Conservation (phyloP, 2,797 vertebrate species). For the Trematomus bernacchii region DNA sequence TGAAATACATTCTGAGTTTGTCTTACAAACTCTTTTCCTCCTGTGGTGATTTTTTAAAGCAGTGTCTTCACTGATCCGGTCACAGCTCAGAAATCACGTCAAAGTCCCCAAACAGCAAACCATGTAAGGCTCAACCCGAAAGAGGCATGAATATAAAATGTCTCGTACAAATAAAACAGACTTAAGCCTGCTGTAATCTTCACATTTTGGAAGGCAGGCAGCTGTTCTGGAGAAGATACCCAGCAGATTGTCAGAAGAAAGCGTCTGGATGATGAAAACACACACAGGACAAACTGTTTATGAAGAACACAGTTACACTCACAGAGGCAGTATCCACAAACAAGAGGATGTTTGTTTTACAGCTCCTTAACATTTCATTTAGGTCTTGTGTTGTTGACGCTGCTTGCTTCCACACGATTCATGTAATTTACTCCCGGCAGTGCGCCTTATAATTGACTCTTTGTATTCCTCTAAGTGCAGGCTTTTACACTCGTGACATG, state of each 20-base stretch:
- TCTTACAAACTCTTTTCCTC: constrained; percentile 23
- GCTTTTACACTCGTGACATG: constrained; percentile 5
- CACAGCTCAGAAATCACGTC: constrained; percentile 24
- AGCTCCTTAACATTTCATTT: background rate
- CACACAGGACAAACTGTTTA: background rate
- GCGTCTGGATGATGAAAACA: constrained; percentile 17
- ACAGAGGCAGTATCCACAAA: background rate
- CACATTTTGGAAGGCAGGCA: constrained; percentile 24
- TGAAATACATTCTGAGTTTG: constrained; percentile 33
- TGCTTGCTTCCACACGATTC: constrained; percentile 10
- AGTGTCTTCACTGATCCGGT: constrained; percentile 13
- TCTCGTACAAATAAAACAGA: background rate
- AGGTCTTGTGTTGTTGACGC: constrained; percentile 8
- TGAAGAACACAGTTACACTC: constrained; percentile 10
- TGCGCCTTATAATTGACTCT: background rate
- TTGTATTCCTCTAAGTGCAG: constrained; percentile 5
- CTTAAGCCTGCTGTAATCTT: constrained; percentile 36
- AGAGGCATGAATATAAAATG: constrained; percentile 21
- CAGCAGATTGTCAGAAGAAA: constrained; percentile 2
- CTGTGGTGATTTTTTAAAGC: constrained; percentile 10
- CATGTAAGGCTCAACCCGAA: constrained; percentile 39
- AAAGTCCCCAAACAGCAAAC: constrained; percentile 31
- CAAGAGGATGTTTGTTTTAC: constrained; percentile 2
- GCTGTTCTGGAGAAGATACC: constrained; percentile 4
- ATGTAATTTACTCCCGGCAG: background rate